Conservation (phyloP, 2,113 vertebrate species). For the Brevimyrus niger region DNA sequence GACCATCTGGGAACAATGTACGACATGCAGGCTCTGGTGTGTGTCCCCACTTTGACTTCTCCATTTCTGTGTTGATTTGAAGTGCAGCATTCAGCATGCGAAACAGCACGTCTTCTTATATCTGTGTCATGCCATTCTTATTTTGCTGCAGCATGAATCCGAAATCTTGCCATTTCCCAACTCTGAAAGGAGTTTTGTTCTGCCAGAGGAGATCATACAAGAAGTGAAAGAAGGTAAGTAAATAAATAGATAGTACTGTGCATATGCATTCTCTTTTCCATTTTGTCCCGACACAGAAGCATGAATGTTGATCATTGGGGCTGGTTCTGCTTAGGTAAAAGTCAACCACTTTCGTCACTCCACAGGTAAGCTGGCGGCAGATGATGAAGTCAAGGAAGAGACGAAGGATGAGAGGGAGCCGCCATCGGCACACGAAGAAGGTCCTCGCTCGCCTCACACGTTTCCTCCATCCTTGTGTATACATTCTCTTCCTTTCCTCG, state of each 20-base stretch:
- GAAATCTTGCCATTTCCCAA: slow-evolving; percentile 95
- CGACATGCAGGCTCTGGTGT: slow-evolving; percentile 95
- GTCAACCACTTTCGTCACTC: neutral
- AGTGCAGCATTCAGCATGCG: neutral
- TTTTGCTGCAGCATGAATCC: slow-evolving; percentile 76
- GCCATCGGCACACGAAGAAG: slow-evolving; percentile 78
- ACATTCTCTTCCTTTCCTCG: slow-evolving; percentile 20
- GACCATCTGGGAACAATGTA: slow-evolving; percentile 96
- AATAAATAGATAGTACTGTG: neutral
- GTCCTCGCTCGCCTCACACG: slow-evolving; percentile 43
- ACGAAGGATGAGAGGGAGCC: slow-evolving; percentile 84
- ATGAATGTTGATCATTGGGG: neutral
- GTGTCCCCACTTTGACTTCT: slow-evolving; percentile 28
- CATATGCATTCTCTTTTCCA: neutral
- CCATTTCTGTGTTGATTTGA: neutral
- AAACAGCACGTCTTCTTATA: neutral
- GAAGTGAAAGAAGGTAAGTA: slow-evolving; percentile 88
- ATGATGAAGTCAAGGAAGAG: slow-evolving; percentile 84
- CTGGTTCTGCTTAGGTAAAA: neutral
- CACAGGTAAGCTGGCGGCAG: slow-evolving; percentile 78
- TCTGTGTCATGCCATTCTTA: neutral
- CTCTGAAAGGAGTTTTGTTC: slow-evolving; percentile 85
- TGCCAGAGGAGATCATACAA: slow-evolving; percentile 94
- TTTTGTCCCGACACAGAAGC: neutral
- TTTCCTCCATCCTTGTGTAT: neutral